phyloP scores from a whole-genome alignment of 1,140 invertebrate genomes.

The Lepeophtheirus salmonis region DNA sequence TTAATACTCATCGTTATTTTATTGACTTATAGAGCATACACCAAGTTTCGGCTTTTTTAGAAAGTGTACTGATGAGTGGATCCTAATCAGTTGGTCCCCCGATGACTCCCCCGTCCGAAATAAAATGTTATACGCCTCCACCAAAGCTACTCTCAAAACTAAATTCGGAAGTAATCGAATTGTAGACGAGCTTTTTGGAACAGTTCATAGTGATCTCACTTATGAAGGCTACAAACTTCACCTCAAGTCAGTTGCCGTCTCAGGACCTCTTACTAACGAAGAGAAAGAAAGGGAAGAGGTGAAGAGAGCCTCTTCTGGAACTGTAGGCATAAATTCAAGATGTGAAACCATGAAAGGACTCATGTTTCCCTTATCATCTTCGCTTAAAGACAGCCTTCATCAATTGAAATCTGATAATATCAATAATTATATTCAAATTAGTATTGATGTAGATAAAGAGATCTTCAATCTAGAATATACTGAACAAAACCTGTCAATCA shows the following conservation, averaged over 20 bases:
- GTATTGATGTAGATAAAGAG: conserved; percentile 46
- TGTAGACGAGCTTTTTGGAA: conserved; percentile 70
- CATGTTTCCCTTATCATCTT: conserved; percentile 70
- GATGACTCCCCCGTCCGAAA: conserved; percentile 69
- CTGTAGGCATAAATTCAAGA: conserved; percentile 60
- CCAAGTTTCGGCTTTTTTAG: no score
- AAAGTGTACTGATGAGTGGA: conserved; percentile 69
- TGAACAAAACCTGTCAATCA: conserved; percentile 37
- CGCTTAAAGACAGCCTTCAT: conserved; percentile 50
- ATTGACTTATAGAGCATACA: no score
- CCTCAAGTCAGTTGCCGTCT: conserved; percentile 49
- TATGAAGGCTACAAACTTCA: conserved; percentile 61
- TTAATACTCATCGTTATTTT: no score
- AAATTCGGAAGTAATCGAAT: conserved; percentile 82
- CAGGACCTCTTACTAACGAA: conserved; percentile 64
- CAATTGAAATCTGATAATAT: conserved; percentile 31
- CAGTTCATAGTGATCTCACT: conserved; percentile 54
- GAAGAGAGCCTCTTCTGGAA: conserved; percentile 49
- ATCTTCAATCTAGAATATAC: conserved; percentile 47
- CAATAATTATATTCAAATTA: conserved; percentile 44
- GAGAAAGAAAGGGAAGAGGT: conserved; percentile 73
- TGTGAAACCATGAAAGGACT: conserved; percentile 80
- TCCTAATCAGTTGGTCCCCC: conserved; percentile 84
- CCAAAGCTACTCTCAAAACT: conserved; percentile 87
- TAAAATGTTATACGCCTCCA: conserved; percentile 98